Evolutionary conservation across 2,888 invertebrate species (phyloP), one percentile per base, ranked within the genome.

Genomic region (Cheilosia vernalis): DNA sequence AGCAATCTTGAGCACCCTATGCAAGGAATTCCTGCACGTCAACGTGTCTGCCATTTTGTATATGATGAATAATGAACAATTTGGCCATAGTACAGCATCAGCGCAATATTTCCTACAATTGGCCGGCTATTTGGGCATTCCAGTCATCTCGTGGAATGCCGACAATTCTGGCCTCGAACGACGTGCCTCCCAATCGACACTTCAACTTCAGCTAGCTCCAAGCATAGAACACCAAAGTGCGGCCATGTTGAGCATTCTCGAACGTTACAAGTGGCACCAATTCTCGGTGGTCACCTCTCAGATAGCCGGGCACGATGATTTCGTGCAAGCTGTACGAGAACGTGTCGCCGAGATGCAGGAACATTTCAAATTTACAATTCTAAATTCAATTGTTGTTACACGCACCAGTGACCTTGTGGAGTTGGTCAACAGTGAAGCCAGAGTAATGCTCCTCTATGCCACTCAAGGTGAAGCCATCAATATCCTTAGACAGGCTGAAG

Each of bases 111-210:
- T 98, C 92, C 94, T 98, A 88, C 98, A 98, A 93, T 94, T 98
- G 90, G 97, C 98, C 88, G 97, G 97, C 78, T 98, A 98, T 93
- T 94, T 98, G 89, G 98, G 98, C 88, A 98, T 98, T 90, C 98
- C 98, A 89, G 98, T 98, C 67, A 97, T 98, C 89, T 97, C 98
- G 9, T 99, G 98, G 98, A 98, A 98, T 92, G 98, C 98, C 9
- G 98, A 99, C 92, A 98, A 98, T 92, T 97, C 98, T 49, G 98
- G 98, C 47, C 94, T 98, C 88, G 94, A 94, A 89, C 93, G 94
- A 87, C 92, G 95, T 87, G 97, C 97, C 49, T 97, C 97, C 30
- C 97, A 97, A 92, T 97, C 97, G 64, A 97, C 97, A 80, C 93
- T 98, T 89, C 97, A 97, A 90, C 94, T 98, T 87, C 99, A 99